Evolutionary conservation across 2,888 invertebrate genomes (phyloP), one percentile per base, ranked within the genome.

Genomic region (Tortricodes alternella): DNA sequence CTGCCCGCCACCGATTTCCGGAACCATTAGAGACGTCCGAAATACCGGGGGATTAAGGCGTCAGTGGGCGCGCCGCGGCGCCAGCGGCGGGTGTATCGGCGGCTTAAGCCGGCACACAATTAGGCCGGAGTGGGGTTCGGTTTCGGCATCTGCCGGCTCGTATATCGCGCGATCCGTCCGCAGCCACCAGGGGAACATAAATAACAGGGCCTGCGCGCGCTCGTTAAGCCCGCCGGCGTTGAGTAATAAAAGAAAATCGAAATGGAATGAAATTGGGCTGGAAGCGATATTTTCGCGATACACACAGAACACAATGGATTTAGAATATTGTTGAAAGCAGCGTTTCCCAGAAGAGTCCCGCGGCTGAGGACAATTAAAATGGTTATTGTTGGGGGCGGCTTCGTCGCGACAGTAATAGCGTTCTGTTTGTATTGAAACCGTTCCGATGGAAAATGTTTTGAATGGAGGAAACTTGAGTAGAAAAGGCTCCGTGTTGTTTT

Each of bases 221-320:
- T 89, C 89, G 89, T 89, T 89, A 90, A 89, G 89, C 87, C 83
- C 80, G 83, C 83, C 83, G 84, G 83, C 85, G 81, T 83, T 84
- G 83, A 88, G 90, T 89, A 89, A 89, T 90, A 90, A 89, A 89
- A 88, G 89, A 89, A 89, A 89, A 90, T 89, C 89, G 89, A 89
- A 90, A 89, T 87, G 88, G 85, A 89, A 89, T 89, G 86, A 89
- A 89, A 89, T 89, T 89, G 89, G 89, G 80, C 81, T 85, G 82
- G 83, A 85, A 81, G 83, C 85, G 83, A 89, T 88, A 88, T 84
- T 86, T 85, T 84, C 79, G 76, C 82, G 83, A 87, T 84, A 89
- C 82, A 86, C 77, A 78, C 75, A 70, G 75, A 80, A 71, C 65
- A 85, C 83, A 83, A 85, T 83, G 80, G 83, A 80, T 83, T 86